Percentiles rank a stretch among this genome's conserved stretches.
Evolutionary conservation across 2,797 vertebrate species (phyloP).

Genomic region (Coluber constrictor): DNA sequence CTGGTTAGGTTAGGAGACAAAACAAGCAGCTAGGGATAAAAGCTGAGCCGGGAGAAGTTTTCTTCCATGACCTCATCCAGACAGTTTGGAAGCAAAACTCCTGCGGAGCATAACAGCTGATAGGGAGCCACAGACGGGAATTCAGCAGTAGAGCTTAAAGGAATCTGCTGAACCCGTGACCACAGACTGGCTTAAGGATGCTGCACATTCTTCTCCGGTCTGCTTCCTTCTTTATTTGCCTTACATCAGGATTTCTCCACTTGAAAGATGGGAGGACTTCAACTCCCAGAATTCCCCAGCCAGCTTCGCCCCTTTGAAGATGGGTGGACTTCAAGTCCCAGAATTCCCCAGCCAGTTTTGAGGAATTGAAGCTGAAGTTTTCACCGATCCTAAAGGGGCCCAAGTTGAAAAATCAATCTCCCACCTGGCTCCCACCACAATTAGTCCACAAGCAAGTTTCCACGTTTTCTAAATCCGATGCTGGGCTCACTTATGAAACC

Average conservation of each 20-base stretch:
- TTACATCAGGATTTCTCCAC: background rate
- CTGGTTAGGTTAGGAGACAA: background rate
- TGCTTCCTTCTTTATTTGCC: background rate
- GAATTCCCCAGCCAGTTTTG: background rate
- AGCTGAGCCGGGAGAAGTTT: background rate
- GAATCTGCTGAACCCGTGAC: background rate
- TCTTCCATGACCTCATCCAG: background rate
- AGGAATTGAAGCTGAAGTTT: background rate
- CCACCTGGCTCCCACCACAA: background rate
- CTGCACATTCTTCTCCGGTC: background rate
- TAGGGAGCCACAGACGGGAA: too few species aligned
- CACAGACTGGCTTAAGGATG: background rate
- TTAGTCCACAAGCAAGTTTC: background rate
- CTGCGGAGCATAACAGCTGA: background rate
- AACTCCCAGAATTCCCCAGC: background rate
- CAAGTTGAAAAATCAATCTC: background rate
- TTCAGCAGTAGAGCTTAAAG: background rate
- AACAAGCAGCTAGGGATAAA: background rate
- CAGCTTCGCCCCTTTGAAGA: accelerated
- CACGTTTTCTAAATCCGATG: background rate
- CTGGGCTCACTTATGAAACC: background rate
- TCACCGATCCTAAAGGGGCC: background rate
- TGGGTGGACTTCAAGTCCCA: background rate
- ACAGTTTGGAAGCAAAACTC: background rate
- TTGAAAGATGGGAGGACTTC: background rate